phyloP scores from a whole-genome alignment of 1,140 invertebrate genomes.

The Rhagoletis zephyria region DNA sequence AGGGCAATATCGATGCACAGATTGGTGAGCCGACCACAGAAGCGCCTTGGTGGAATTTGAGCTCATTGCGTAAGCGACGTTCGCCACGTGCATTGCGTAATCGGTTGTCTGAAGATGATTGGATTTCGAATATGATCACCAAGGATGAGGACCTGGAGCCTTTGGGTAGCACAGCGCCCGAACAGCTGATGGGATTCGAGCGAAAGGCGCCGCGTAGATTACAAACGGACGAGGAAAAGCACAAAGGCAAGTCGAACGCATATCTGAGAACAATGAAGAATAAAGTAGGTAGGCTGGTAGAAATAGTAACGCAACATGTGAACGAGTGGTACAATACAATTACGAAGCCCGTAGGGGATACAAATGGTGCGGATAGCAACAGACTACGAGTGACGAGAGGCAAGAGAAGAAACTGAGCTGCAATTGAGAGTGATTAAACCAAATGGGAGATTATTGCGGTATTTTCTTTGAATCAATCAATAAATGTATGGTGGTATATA shows the following conservation, averaged over 20 bases:
- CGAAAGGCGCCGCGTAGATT: neutral
- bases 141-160: constrained; percentile 63
- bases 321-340: constrained; percentile 69
- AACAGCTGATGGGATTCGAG: constrained; percentile 28
- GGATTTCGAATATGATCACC: constrained; percentile 64
- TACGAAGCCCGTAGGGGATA: constrained; percentile 62
- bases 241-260: neutral
- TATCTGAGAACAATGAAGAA: constrained; percentile 12
- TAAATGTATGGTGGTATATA: too few relatives aligned
- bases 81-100: constrained; percentile 59
- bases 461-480: too few relatives aligned
- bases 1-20: constrained; percentile 55
- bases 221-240: constrained; percentile 18
- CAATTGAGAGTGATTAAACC: too few relatives aligned
- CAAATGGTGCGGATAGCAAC: neutral
- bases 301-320: constrained; percentile 66
- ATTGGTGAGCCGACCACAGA: constrained; percentile 51
- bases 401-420: neutral
- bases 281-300: constrained; percentile 61
- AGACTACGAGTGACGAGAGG: neutral
- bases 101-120: constrained; percentile 53
- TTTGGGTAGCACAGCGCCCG: constrained; percentile 55
- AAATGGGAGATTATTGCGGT: too few relatives aligned
- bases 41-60: constrained; percentile 68
- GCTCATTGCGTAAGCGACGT: constrained; percentile 59